Evolutionary conservation across 2,113 vertebrate species (phyloP), one percentile per base, ranked within the genome.

Genomic region (Myrmophylax atrothorax): DNA sequence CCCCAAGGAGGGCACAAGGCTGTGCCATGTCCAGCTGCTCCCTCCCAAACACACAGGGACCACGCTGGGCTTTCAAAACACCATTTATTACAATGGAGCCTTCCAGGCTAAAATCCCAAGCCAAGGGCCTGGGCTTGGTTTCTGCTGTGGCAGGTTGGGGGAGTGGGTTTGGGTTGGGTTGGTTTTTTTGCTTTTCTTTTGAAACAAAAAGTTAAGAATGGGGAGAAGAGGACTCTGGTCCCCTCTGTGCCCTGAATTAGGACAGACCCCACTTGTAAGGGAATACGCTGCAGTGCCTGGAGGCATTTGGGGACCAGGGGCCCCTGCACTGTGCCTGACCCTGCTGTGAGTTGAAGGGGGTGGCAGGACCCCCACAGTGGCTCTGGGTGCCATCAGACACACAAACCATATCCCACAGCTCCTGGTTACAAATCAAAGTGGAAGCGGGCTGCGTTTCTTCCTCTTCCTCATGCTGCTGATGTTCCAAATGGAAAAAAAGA

Each of bases 41-140:
- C 76, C 93, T 87, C 88, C 73, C 84, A 94, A 88, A 93, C 74
- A 97, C 80, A 96, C 94, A 87, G 93, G 83, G 53, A 92, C 84
- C 77, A 96, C 82, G 40, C 56, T 1, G 38, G 76, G 94, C 94
- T 97, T 96, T 97, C 29, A 75, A 97, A 97, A 97, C n/a, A 90
- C 87, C 93, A 73, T 97, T 97, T 97, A 97, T 97, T 97, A 95
- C 95, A 93, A 89, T 8, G 77, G 95, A 96, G 90, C 89, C 95
- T 87, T 87, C 68, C 79, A 80, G 92, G 89, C 85, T 95, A 50
- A 85, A 96, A 94, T 49, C 83, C 94, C 97, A 64, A 94, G 83
- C 72, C 28, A 0, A 25, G 75, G 50, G 88, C 79, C 66, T 14
- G 53, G 96, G 87, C 49, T 72, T 82, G 94, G 66, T 70, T 97